Evolutionary conservation across 2,797 vertebrate genomes (phyloP).

Genomic region (Peromyscus eremicus): DNA sequence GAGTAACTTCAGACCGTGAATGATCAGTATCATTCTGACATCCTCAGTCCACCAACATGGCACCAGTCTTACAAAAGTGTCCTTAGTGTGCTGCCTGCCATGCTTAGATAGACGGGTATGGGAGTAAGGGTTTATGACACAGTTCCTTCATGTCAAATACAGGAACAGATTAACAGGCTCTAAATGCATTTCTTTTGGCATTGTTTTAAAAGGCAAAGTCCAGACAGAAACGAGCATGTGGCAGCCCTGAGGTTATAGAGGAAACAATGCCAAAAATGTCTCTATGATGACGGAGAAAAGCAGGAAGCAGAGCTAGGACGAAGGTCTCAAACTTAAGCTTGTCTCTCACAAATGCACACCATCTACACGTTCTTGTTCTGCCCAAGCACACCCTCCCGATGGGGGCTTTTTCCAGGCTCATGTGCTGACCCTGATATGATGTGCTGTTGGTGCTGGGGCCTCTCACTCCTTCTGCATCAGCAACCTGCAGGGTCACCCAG

Average conservation of each 20-base stretch:
- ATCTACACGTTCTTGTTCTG: not conserved
- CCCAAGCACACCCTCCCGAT: not conserved
- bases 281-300: not conserved
- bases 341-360: not conserved
- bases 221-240: not conserved
- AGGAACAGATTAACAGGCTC: not conserved
- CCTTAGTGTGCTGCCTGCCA: not conserved
- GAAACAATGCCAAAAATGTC: not conserved
- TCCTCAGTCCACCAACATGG: not conserved
- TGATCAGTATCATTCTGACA: not conserved
- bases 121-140: not conserved
- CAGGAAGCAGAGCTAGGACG: not conserved
- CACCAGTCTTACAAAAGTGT: no score
- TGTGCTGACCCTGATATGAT: not conserved
- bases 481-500: not conserved
- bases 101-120: not conserved
- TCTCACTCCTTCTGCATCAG: not conserved
- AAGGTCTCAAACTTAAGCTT: not conserved
- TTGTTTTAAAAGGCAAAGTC: conserved; percentile 13
- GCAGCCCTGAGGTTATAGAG: not conserved
- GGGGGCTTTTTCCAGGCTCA: not conserved
- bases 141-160: not conserved
- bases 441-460: not conserved
- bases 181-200: not conserved
- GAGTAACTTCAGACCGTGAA: not conserved